phyloP scores from a whole-genome alignment of 2,113 vertebrate genomes.

The Holacanthus passer region DNA sequence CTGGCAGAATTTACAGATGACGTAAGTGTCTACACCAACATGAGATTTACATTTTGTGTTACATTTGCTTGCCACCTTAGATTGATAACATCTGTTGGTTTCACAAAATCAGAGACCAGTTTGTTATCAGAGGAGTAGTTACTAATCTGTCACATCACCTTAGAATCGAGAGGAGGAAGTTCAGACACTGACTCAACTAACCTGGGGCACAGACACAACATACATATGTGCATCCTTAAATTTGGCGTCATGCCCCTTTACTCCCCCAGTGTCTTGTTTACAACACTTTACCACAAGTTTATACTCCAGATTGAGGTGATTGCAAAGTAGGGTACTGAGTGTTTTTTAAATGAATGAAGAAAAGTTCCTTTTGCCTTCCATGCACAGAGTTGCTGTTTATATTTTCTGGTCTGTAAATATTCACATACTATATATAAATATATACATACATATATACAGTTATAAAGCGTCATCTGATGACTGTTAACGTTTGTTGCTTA shows the following conservation, averaged over 20 bases:
- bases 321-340: background rate
- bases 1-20: background rate
- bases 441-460: conserved; percentile 36
- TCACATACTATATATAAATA: conserved; percentile 57
- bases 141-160: background rate
- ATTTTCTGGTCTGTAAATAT: conserved; percentile 68
- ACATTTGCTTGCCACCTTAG: too few relatives aligned
- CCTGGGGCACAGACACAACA: background rate
- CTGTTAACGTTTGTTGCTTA: conserved; percentile 22
- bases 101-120: background rate
- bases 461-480: conserved; percentile 42
- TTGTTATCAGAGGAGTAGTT: background rate
- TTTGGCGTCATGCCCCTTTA: background rate
- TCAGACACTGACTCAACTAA: background rate
- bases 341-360: conserved; percentile 44
- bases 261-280: background rate
- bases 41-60: background rate
- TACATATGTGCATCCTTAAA: background rate
- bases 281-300: background rate
- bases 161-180: background rate
- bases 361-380: conserved; percentile 23
- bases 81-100: too few relatives aligned
- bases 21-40: background rate
- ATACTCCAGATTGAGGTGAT: conserved; percentile 10
- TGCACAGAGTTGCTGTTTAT: conserved; percentile 49